Base-by-base conservation (phyloP, 2,113 vertebrate species). In the Triplophysa dalaica region DNA sequence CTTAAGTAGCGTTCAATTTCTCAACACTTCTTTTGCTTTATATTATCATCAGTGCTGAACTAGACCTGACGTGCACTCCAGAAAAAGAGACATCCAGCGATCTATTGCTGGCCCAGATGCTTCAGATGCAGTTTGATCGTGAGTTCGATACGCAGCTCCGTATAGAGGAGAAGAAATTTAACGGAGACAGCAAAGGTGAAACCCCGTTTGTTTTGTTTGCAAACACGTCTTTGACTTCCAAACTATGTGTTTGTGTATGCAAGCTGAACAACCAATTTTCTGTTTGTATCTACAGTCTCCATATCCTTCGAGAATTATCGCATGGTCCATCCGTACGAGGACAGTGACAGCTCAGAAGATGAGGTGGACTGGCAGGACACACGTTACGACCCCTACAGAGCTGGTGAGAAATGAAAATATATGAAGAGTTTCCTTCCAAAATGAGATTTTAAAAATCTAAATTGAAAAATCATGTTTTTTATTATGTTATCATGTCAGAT, bases 281-380 rank as follows among this genome's bases (percentile, higher is more conserved):
- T 17, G 84, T 0, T 87, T 85, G 84, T 87, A 78, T 29, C 85
- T 88, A 72, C 90, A 98, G 98, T 99, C 70, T 99, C 97, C 66
- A 96, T 99, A 91, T 99, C 98, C 54, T 99, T 98, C 88, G 97
- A 99, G 91, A 99, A 99, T 91, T 98, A 96, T 83, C 95, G 96
- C 2, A 98, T 93, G 90, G 94, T 98, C 0, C 97, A 99, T 87
- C 96, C 95, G 0, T 97, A 94, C 24, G 97, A 95, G 66, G 95
- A 96, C 86, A 98, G 96, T 21, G 95, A 97, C 90, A 98, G 96
- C 88, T 98, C 96, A 0, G 97, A 97, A 84, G 98, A 98, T 70
- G 97, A 98, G 87, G 98, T 98, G 24, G 97, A 99, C 86, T 99
- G 98, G 97, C 97, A 99, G 86, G 98, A 99, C 88, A 98, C 97